phyloP scores from a whole-genome alignment of 2,888 invertebrate species.

The Taenaris catops region DNA sequence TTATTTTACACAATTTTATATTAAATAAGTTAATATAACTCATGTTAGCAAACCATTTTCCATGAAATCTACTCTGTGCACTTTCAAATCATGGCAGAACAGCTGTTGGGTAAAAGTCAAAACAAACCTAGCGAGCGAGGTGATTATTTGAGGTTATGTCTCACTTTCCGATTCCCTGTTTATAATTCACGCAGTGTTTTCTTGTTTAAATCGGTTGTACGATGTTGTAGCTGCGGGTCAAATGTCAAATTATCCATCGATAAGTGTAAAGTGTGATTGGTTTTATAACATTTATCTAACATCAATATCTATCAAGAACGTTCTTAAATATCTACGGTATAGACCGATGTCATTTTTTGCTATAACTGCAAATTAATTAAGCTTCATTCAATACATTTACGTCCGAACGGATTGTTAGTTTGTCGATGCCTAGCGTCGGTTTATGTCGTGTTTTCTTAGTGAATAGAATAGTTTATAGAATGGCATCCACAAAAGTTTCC shows the following conservation, averaged over 20 bases:
- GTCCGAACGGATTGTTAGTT: slow-evolving; percentile 22
- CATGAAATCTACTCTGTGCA: no score
- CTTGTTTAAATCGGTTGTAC: slow-evolving; percentile 30
- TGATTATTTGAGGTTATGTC: slow-evolving; percentile 11
- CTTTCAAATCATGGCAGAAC: no score
- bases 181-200: slow-evolving; percentile 22
- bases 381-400: slow-evolving; percentile 4
- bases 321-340: slow-evolving; percentile 1
- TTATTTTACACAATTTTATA: no score
- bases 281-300: slow-evolving; percentile 5
- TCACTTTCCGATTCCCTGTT: no score
- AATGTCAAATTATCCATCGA: slow-evolving; percentile 46
- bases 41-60: no score
- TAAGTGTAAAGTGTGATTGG: slow-evolving; percentile 30
- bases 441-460: slow-evolving; percentile 41
- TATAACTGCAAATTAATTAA: slow-evolving; percentile 13
- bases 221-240: slow-evolving; percentile 44
- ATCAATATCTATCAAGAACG: not conserved
- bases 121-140: no score
- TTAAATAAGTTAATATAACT: no score
- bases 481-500: slow-evolving; percentile 46
- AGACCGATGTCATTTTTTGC: slow-evolving; percentile 23
- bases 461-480: slow-evolving; percentile 40
- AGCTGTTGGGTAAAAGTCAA: slow-evolving; percentile 11
- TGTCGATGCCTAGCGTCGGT: slow-evolving; percentile 44